Base-by-base conservation (phyloP, 2,888 invertebrate genomes). In the Macropis europaea region DNA sequence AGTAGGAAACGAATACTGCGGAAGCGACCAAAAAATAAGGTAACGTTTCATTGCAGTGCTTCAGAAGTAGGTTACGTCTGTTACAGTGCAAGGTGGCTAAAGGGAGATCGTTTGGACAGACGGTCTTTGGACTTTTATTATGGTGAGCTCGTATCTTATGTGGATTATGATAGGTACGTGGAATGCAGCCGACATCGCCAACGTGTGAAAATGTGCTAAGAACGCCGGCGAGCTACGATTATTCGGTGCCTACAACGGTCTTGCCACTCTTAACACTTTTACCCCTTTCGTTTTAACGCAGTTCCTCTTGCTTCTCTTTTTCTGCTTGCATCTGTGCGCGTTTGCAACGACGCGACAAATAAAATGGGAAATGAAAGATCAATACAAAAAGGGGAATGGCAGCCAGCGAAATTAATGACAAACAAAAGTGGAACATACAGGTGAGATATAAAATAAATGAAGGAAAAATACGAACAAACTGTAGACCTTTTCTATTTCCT, bases 91-190 rank as follows among this genome's bases (percentile, higher is more conserved):
- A 88, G 84, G 91, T 45, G 94, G 93, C 13, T 86, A 94, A 53
- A 91, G 93, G 86, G 94, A 93, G 15, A 93, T 94, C 42, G 92
- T 94, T n/a, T 93, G 93, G 90, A 92, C 93, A n/a, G 92, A 92
- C 77, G 90, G 91, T 24, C 83, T 92, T 26, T 93, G 94, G 68
- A 92, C 93, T 47, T 89, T 92, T 26, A 92, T 93, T 1, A 92
- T 91, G 77, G 83, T 90, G 34, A 90, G 91, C 2, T 92, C 93
- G 56, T 87, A 91, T 61, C 68, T 93, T 15, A 91, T 92, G 0
- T 86, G 93, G 28, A 91, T 93, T 56, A 90, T 92, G 34, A 91
- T 93, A 34, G 94, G 93, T 1, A 80, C 92, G 42, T 91, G 91
- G 7, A 84, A 90, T 30, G 88, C 89, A 38, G 93, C 93, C 67